Evolutionary conservation across 2,113 vertebrate genomes (phyloP).

Genomic region (Crotalus helleri): DNA sequence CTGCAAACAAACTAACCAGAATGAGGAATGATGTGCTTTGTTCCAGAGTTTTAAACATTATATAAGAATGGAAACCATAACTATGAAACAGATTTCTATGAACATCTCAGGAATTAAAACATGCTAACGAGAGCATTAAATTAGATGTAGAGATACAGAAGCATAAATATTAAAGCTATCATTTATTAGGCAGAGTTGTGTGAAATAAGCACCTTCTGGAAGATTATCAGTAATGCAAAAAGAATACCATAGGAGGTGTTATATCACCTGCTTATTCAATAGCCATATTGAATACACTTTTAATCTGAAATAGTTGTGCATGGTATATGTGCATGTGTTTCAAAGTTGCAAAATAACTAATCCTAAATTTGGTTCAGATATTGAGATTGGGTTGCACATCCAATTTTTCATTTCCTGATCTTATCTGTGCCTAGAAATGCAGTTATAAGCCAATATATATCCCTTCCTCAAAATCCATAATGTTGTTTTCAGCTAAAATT

Average conservation of each 20-base stretch:
- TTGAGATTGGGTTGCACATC: not conserved
- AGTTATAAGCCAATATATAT: not conserved
- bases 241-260: not conserved
- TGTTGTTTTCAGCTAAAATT: not conserved
- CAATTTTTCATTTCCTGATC: not conserved
- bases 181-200: conserved; percentile 31
- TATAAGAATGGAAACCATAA: conserved; percentile 23
- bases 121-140: conserved; percentile 53
- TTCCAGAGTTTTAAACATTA: conserved; percentile 36
- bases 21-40: conserved; percentile 7
- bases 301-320: not conserved
- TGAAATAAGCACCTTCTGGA: conserved; percentile 25
- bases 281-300: not conserved
- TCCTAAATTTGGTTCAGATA: not conserved
- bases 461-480: not conserved
- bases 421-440: not conserved
- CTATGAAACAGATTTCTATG: conserved; percentile 52
- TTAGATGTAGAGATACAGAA: conserved; percentile 30
- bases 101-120: conserved; percentile 47
- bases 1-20: not conserved
- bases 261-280: not conserved
- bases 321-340: not conserved
- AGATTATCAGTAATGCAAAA: conserved; percentile 28
- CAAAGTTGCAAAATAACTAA: not conserved
- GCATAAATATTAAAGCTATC: conserved; percentile 48